These are phyloP conservation scores for Apotomis betuletana DNA, from an alignment of 2,888 invertebrate species.

Conservation along the genomic window DNA sequence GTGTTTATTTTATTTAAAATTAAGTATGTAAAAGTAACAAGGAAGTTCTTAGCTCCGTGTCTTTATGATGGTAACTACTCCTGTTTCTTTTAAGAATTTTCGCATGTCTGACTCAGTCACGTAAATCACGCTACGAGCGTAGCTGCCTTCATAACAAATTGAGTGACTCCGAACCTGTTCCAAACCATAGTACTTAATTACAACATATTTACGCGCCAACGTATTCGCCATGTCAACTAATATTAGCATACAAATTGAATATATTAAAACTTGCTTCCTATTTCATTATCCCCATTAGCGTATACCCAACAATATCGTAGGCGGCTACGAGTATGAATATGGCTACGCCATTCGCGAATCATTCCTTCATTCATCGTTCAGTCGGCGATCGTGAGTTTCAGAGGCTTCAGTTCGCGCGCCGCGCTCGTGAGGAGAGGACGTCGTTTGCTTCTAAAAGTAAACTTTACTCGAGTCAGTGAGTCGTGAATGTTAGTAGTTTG, in stretches of 20 bases:
- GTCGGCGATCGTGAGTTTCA: too few relatives aligned
- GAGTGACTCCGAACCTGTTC: background rate
- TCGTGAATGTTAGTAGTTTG: constrained; percentile 2
- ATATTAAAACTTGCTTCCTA: background rate
- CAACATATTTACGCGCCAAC: background rate
- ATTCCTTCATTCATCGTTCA: background rate
- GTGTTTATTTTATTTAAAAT: too few relatives aligned
- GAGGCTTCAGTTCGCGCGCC: constrained; percentile 13
- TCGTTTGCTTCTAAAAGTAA: background rate
- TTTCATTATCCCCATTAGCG: background rate
- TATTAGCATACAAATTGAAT: background rate
- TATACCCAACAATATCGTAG: background rate
- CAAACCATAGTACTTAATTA: background rate
- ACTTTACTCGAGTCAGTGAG: constrained; percentile 23
- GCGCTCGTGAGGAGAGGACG: constrained; percentile 1
- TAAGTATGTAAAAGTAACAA: too few relatives aligned
- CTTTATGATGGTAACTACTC: too few relatives aligned
- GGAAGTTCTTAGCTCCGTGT: too few relatives aligned
- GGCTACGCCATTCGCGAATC: constrained; percentile 8
- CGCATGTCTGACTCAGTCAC: too few relatives aligned
- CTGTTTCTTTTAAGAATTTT: too few relatives aligned
- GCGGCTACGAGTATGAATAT: constrained; percentile 6
- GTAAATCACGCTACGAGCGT: too few relatives aligned
- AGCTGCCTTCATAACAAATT: too few relatives aligned
- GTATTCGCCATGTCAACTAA: background rate